Percentiles rank a stretch among this genome's conserved stretches.
These are phyloP conservation scores for Dendroctonus ponderosae DNA, from an alignment of 1,140 invertebrate species.

Conservation along the genomic window DNA sequence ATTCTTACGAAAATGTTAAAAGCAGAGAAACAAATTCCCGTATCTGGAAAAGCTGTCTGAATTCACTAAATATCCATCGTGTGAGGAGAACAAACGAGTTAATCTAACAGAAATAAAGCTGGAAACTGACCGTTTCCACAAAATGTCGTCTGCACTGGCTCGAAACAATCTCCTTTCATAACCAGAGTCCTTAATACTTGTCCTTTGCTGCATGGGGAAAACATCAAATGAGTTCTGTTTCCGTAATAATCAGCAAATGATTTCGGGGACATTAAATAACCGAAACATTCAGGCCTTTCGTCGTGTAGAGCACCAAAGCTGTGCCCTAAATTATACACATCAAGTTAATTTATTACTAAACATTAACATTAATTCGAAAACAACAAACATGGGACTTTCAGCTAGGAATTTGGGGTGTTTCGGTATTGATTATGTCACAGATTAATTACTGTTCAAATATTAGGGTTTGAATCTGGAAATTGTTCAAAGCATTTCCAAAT, in stretches of 20 bases:
- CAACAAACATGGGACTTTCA: neutral
- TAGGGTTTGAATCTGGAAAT: no score
- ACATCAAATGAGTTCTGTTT: constrained; percentile 23
- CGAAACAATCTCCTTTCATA: constrained; percentile 37
- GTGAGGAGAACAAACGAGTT: no score
- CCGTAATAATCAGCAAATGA: constrained; percentile 8
- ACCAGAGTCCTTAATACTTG: constrained; percentile 33
- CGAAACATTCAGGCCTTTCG: constrained; percentile 5
- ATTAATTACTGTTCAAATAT: no score
- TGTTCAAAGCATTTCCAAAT: no score
- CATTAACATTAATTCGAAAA: neutral
- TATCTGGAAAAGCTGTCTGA: no score
- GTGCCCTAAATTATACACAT: constrained; percentile 14
- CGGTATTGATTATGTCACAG: neutral
- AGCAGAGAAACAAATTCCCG: no score
- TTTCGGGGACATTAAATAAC: constrained; percentile 23
- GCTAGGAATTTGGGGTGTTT: neutral
- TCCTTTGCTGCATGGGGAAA: constrained; percentile 38
- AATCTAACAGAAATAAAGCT: no score
- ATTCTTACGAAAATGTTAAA: no score
- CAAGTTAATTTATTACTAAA: neutral
- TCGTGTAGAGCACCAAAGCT: constrained; percentile 25
- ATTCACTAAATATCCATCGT: no score
- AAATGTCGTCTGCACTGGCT: constrained; percentile 23
- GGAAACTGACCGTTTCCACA: constrained; percentile 40